A percentile compares a stretch with the other conserved stretches of the same genome.
phyloP scores from a whole-genome alignment of 2,888 invertebrate genomes.

The Cabera pusaria region DNA sequence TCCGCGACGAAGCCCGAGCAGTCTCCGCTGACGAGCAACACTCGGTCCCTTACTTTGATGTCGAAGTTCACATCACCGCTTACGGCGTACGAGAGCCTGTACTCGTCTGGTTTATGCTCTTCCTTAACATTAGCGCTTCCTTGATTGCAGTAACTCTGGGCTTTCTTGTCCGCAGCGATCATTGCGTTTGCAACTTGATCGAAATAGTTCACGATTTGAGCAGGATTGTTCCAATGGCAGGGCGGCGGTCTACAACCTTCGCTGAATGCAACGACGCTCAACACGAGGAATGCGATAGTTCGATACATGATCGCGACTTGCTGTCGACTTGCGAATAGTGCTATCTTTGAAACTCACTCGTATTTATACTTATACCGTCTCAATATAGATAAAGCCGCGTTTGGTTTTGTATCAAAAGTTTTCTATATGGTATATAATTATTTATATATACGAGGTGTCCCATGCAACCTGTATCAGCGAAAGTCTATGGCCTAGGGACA shows the following conservation, averaged over 20 bases:
- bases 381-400: too few relatives aligned
- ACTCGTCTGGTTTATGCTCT: constrained; percentile 6
- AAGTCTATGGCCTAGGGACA: too few relatives aligned
- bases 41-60: constrained; percentile 20
- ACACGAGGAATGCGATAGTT: constrained; percentile 7
- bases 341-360: neutral
- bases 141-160: constrained; percentile 15
- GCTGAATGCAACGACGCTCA: constrained; percentile 10
- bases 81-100: constrained; percentile 14
- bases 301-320: constrained; percentile 14
- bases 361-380: too few relatives aligned
- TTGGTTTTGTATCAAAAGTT: too few relatives aligned
- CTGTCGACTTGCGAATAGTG: neutral
- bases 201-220: constrained; percentile 23
- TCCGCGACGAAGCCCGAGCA: constrained; percentile 15
- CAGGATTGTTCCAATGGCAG: constrained; percentile 24
- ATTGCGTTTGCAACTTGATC: constrained; percentile 22
- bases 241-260: constrained; percentile 23
- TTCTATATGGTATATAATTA: too few relatives aligned
- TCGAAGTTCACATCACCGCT: constrained; percentile 8
- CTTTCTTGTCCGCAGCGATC: constrained; percentile 21
- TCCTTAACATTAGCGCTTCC: constrained; percentile 13
- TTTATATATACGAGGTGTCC: too few relatives aligned
- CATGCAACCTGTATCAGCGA: too few relatives aligned
- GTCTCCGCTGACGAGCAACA: constrained; percentile 14